phyloP scores from a whole-genome alignment of 2,888 invertebrate species.

The Pediacus dermestoides region DNA sequence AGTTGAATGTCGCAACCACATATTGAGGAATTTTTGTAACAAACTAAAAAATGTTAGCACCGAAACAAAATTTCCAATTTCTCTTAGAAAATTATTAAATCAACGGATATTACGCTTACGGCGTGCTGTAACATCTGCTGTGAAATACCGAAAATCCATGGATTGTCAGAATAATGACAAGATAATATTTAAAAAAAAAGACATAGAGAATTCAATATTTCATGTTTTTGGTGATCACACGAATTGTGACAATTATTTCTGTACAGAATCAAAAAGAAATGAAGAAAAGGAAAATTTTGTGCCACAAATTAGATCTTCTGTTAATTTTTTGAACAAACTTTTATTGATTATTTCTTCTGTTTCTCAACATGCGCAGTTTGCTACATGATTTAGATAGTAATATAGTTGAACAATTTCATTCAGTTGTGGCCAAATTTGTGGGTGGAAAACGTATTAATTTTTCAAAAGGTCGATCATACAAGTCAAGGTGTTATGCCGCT shows the following conservation, averaged over 20 bases:
- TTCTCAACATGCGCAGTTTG: slow-evolving; percentile 11
- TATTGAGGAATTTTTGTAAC: slow-evolving; percentile 1
- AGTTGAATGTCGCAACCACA: slow-evolving; percentile 1
- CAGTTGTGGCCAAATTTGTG: slow-evolving; percentile 20
- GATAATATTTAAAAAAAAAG: too few species aligned
- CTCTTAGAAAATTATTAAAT: neutral
- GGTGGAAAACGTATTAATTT: slow-evolving; percentile 22
- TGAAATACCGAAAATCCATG: neutral
- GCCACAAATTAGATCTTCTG: neutral
- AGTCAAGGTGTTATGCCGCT: slow-evolving; percentile 14
- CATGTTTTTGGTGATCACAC: slow-evolving; percentile 13
- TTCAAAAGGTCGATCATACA: slow-evolving; percentile 13
- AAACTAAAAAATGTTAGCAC: neutral
- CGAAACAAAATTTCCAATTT: neutral
- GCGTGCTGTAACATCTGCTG: slow-evolving; percentile 3
- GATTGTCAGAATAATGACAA: too few species aligned
- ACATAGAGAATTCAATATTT: slow-evolving; percentile 7
- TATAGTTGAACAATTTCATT: slow-evolving; percentile 20
- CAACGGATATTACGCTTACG: neutral
- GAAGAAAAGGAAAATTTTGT: slow-evolving; percentile 3
- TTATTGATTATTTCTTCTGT: too few species aligned
- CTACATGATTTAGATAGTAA: slow-evolving; percentile 17
- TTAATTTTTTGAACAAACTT: neutral
- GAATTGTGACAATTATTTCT: slow-evolving; percentile 9
- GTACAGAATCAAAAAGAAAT: too few species aligned